Percentiles rank a stretch among this genome's conserved stretches.
Conservation (phyloP, 1,140 invertebrate species). For the Pristionchus pacificus region DNA sequence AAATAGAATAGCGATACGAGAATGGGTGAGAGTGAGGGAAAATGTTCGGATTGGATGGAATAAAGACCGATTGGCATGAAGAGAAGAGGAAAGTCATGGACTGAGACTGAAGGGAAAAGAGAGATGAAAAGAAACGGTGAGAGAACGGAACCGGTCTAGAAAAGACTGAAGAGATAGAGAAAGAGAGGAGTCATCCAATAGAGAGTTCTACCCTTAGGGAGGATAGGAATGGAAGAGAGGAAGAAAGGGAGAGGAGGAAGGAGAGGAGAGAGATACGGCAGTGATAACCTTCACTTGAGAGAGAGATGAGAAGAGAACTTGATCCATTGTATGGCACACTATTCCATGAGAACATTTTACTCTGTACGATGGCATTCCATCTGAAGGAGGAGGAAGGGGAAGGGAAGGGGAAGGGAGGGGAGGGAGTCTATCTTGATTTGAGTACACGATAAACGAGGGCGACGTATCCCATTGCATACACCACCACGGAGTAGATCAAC, state of each 20-base stretch:
- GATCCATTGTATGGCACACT: no score
- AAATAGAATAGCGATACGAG: no score
- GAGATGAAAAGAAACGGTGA: background rate
- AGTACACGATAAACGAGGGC: constrained; percentile 42
- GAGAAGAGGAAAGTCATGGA: background rate
- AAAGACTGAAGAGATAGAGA: background rate
- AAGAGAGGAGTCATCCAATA: no score
- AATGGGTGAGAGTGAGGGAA: no score
- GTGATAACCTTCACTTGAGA: no score
- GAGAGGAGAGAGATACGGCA: no score
- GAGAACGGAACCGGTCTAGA: background rate
- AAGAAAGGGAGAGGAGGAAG: no score
- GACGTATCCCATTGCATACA: constrained; percentile 39
- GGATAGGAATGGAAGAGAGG: no score
- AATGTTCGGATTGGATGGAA: background rate
- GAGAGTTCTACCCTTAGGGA: no score
- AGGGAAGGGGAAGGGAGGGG: constrained; percentile 1
- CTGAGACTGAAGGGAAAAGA: background rate
- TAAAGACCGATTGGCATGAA: background rate
- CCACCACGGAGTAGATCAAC: constrained; percentile 36
- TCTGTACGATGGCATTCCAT: background rate
- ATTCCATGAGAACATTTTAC: background rate
- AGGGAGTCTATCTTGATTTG: background rate
- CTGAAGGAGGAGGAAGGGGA: background rate
- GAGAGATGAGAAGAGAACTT: no score